Conservation (phyloP, 2,888 invertebrate genomes). For the Dynastes hyllus region DNA sequence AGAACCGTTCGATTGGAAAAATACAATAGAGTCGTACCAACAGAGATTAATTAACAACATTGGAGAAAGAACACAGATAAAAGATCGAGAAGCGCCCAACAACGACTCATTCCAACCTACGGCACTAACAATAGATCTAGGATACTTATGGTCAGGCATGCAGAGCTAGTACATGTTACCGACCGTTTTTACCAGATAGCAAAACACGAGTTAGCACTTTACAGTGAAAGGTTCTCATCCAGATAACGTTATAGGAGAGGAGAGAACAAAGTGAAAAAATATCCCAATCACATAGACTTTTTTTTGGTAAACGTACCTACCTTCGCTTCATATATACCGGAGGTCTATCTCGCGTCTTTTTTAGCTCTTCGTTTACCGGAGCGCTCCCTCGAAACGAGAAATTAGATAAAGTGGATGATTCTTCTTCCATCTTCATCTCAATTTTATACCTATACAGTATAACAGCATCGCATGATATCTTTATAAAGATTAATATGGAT, state of each 20-base stretch:
- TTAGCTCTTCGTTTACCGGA: slow-evolving; percentile 25
- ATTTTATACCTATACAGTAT: not conserved
- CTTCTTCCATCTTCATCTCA: not conserved
- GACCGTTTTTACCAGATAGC: slow-evolving; percentile 52
- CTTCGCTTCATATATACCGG: not conserved
- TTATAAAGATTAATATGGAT: slow-evolving; percentile 26
- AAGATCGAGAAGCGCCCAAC: slow-evolving; percentile 26
- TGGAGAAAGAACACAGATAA: slow-evolving; percentile 44
- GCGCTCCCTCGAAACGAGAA: slow-evolving; percentile 21
- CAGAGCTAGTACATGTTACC: slow-evolving; percentile 44
- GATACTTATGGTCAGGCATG: slow-evolving; percentile 52
- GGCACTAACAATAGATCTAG: slow-evolving; percentile 49
- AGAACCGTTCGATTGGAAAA: slow-evolving; percentile 18
- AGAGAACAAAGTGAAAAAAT: slow-evolving; percentile 29
- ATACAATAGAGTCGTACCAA: slow-evolving; percentile 46
- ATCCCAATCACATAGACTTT: slow-evolving; percentile 44
- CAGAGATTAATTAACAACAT: slow-evolving; percentile 51
- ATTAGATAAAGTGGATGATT: slow-evolving; percentile 39
- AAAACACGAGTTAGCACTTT: slow-evolving; percentile 55
- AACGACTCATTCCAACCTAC: slow-evolving; percentile 14
- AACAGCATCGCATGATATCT: slow-evolving; percentile 26
- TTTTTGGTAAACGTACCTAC: slow-evolving; percentile 33
- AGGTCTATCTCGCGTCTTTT: slow-evolving; percentile 27
- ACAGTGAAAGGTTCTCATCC: slow-evolving; percentile 49
- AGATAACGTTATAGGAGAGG: slow-evolving; percentile 41